Percentiles rank a stretch among this genome's conserved stretches.
Evolutionary conservation across 2,113 vertebrate genomes (phyloP).

Genomic region (Oxygymnocypris stewartii): DNA sequence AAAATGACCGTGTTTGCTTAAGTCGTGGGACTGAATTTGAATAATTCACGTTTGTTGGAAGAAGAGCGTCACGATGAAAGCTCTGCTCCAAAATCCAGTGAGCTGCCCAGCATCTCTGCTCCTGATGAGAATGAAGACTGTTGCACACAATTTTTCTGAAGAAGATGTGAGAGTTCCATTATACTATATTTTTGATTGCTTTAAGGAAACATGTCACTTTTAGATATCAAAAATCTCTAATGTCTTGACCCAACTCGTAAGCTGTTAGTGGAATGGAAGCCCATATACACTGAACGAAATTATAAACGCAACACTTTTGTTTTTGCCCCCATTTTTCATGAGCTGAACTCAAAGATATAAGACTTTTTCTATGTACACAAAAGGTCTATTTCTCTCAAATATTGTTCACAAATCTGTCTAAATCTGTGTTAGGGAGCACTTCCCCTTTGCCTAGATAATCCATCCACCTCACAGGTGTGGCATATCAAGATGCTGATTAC

Average conservation of each 20-base stretch:
- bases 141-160: neutral
- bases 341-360: too few species aligned
- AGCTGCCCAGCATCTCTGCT: neutral
- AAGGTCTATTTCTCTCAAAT: too few species aligned
- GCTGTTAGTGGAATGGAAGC: neutral
- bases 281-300: neutral
- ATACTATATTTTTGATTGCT: neutral
- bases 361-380: too few species aligned
- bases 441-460: too few species aligned
- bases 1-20: conserved; percentile 13
- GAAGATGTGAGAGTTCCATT: neutral
- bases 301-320: too few species aligned
- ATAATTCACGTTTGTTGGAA: conserved; percentile 13
- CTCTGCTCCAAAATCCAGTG: conserved; percentile 13
- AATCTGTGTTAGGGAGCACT: too few species aligned
- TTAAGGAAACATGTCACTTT: neutral
- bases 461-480: too few species aligned
- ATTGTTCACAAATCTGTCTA: too few species aligned
- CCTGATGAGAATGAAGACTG: neutral
- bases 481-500: too few species aligned
- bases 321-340: too few species aligned
- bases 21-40: neutral
- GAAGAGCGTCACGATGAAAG: neutral
- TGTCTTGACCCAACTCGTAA: neutral
- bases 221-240: too few species aligned